A percentile compares a stretch with the other conserved stretches of the same genome.
These are phyloP conservation scores for Xiphophorus maculatus DNA, from an alignment of 2,113 vertebrate species.

Conservation along the genomic window DNA sequence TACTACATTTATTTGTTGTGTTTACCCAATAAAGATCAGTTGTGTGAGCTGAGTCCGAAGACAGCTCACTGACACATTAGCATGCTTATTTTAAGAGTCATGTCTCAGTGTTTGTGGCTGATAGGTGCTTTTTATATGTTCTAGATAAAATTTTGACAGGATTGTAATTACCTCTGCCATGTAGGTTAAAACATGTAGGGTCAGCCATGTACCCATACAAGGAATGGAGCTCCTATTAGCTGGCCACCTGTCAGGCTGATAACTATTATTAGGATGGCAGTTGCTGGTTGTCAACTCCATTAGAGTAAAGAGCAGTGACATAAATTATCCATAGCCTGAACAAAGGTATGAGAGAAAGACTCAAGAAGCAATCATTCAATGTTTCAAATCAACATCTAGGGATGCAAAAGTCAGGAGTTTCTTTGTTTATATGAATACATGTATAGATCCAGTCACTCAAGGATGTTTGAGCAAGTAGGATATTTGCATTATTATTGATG, in stretches of 20 bases:
- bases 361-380: not conserved
- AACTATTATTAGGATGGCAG: slow-evolving; percentile 41
- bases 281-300: slow-evolving; percentile 35
- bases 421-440: slow-evolving; percentile 12
- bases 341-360: not conserved
- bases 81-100: not conserved
- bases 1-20: not conserved
- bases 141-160: slow-evolving; percentile 3
- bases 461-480: not conserved
- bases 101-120: not conserved
- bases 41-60: not conserved
- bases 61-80: not conserved
- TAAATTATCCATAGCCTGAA: slow-evolving; percentile 28
- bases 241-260: slow-evolving; percentile 41
- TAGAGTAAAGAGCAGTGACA: slow-evolving; percentile 24
- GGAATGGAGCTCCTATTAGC: slow-evolving; percentile 37
- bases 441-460: slow-evolving; percentile 35
- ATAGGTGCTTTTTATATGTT: slow-evolving; percentile 21
- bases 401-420: slow-evolving; percentile 21
- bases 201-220: slow-evolving; percentile 24
- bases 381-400: slow-evolving; percentile 1
- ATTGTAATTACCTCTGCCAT: slow-evolving; percentile 45
- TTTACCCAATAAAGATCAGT: not conserved
- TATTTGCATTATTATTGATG: slow-evolving; percentile 23
- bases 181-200: slow-evolving; percentile 19